Evolutionary conservation across 2,888 invertebrate species (phyloP).

Genomic region (Pterostichus niger): DNA sequence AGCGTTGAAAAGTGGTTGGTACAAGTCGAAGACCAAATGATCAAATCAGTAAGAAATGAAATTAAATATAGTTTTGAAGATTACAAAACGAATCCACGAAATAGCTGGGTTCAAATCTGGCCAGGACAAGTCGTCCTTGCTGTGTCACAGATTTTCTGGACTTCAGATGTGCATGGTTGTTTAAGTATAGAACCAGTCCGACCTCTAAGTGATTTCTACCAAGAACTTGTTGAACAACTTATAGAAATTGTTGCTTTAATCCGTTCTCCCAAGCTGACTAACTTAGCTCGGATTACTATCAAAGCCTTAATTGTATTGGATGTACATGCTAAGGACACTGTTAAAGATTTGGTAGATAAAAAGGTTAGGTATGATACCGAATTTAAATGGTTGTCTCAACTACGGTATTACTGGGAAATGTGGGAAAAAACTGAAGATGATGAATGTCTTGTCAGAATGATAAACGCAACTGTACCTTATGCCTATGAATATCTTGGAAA

Average conservation of each 20-base stretch:
- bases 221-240: constrained; percentile 82
- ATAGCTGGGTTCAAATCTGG: constrained; percentile 87
- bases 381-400: constrained; percentile 91
- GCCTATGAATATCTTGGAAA: constrained; percentile 94
- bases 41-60: constrained; percentile 85
- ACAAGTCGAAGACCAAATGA: constrained; percentile 91
- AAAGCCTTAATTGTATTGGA: constrained; percentile 91
- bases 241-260: constrained; percentile 87
- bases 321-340: constrained; percentile 91
- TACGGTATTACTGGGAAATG: constrained; percentile 87
- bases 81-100: constrained; percentile 79
- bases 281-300: constrained; percentile 86
- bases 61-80: constrained; percentile 83
- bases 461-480: constrained; percentile 88
- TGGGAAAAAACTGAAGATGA: constrained; percentile 78
- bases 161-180: constrained; percentile 86
- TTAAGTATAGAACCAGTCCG: constrained; percentile 81
- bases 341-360: constrained; percentile 82
- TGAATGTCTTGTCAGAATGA: constrained; percentile 84
- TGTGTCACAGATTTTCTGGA: constrained; percentile 91
- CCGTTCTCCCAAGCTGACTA: constrained; percentile 84
- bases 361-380: constrained; percentile 85
- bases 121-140: constrained; percentile 91
- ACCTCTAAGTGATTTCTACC: constrained; percentile 80
- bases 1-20: constrained; percentile 93